Base-by-base conservation (phyloP, 2,797 vertebrate species). In the Florisuga fusca region DNA sequence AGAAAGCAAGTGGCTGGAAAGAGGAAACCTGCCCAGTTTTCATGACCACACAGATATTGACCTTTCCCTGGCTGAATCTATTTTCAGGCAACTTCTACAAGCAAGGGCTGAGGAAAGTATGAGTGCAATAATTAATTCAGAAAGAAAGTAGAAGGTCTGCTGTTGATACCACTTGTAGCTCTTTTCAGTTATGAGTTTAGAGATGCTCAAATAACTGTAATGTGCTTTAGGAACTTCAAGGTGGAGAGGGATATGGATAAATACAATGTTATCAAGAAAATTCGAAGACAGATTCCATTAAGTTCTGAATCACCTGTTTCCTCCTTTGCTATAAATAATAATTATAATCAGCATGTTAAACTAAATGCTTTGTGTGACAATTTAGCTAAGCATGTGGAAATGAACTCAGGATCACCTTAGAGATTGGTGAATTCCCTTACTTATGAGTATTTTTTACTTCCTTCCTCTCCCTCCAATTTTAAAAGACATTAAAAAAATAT, bases 51-150 rank as follows among this genome's bases (percentile, higher is more conserved):
- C 25, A 15, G 41, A 73, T 25, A 76, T 10, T 83, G 25, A 45
- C 15, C 23, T 84, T 73, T 77, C 38, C 72, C 19, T 61, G 67
- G 75, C 5, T 61, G 27, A 84, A 63, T 34, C 33, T 66, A 46
- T 63, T 94, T 82, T 68, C 43, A 77, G 54, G 6, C 34, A 84
- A 63, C 5, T 86, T 74, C 46, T 41, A 26, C 59, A 78, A 93
- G 89, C 63, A 89, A 84, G 14, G 21, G 22, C 54, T 77, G 55
- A 84, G 45, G 26, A 33, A 55, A 21, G 4, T 58, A 88, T 48
- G 69, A 72, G 54, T 78, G 33, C 78, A 84, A 84, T 57, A 88
- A 93, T 84, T 77, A 93, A 79, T 57, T 87, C 68, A 62, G 53
- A 48, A 87, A 63, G 53, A 63, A 86, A 57, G 57, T 74, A 67